A percentile compares a stretch with the other conserved stretches of the same genome.
Evolutionary conservation across 2,797 vertebrate species (phyloP).

Genomic region (Rhabdophis nuchalis): DNA sequence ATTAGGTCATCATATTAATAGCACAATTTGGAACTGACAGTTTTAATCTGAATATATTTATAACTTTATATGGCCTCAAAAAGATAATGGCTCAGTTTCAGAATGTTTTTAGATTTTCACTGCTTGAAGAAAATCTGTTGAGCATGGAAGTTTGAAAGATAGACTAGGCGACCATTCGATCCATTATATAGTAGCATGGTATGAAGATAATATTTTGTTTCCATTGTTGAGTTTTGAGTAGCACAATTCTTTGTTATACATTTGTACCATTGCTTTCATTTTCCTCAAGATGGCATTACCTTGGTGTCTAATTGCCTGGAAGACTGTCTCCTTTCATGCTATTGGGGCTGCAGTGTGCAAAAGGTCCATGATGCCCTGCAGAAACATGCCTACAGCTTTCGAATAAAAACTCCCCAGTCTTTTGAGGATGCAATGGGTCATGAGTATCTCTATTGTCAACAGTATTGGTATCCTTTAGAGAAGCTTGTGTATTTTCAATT

Average conservation of each 20-base stretch:
- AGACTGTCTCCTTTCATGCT: slow-evolving; percentile 84
- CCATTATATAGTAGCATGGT: background rate
- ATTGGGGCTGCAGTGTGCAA: slow-evolving; percentile 89
- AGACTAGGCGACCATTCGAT: background rate
- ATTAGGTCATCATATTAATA: background rate
- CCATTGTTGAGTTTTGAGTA: background rate
- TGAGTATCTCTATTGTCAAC: slow-evolving; percentile 76
- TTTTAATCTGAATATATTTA: background rate
- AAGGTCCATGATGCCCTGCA: slow-evolving; percentile 81
- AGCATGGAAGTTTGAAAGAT: background rate
- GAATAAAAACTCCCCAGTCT: slow-evolving; percentile 73
- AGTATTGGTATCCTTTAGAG: slow-evolving; percentile 85
- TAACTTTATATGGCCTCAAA: background rate
- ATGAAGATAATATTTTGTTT: background rate
- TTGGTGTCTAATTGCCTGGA: slow-evolving; percentile 82
- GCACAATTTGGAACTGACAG: background rate
- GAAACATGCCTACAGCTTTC: slow-evolving; percentile 72
- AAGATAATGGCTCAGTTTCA: background rate
- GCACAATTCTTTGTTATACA: background rate
- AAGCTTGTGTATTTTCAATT: background rate
- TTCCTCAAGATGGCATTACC: slow-evolving; percentile 72
- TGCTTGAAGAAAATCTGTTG: background rate
- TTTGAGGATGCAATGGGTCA: slow-evolving; percentile 79
- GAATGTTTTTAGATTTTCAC: background rate
- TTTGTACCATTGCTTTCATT: background rate